Evolutionary conservation across 2,888 invertebrate species (phyloP), one percentile per base, ranked within the genome.

Genomic region (Acrocyrtus sp.): DNA sequence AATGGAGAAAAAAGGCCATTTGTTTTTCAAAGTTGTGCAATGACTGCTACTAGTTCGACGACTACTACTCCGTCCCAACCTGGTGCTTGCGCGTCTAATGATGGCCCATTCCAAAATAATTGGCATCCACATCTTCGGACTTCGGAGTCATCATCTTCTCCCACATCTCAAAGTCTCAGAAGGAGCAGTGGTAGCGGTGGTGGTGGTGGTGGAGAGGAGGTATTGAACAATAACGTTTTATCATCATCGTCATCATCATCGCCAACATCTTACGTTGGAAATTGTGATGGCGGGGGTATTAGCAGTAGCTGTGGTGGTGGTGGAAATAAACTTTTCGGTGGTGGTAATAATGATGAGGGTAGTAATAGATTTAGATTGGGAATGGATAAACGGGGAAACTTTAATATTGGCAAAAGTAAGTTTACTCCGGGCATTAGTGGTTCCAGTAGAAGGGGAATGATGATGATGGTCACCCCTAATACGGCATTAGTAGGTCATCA

Each of bases 71-170:
- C 60, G 41, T 41, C 41, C 45, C 63, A 66, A 76, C 79, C 79
- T 58, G 74, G 77, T 68, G 60, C 70, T 65, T 51, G 41, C 53
- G 21, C 27, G 34, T 72, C 72, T 67, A 79, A 79, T 79, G 80
- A 80, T 77, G 76, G 78, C 75, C 80, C 80, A 76, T 80, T 80
- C 74, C 78, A 74, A 67, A 77, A 73, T 77, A 75, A 77, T 77
- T 77, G 77, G 75, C 73, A 70, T 66, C 67, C 67, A 43, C 68
- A 70, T 57, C 76, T 69, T 41, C 76, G 24, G 24, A 56, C 56
- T 50, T 57, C 51, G 48, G 51, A 62, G 61, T 62, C 72, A 60
- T 62, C 68, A 67, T 51, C 68, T 67, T 53, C 74, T 53, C 4
- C 54, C 26, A 21, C 61, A 34, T 54, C 47, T 24, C n/a, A 60